Evolutionary conservation across 2,888 invertebrate species (phyloP).

Genomic region (Cenopis cana): DNA sequence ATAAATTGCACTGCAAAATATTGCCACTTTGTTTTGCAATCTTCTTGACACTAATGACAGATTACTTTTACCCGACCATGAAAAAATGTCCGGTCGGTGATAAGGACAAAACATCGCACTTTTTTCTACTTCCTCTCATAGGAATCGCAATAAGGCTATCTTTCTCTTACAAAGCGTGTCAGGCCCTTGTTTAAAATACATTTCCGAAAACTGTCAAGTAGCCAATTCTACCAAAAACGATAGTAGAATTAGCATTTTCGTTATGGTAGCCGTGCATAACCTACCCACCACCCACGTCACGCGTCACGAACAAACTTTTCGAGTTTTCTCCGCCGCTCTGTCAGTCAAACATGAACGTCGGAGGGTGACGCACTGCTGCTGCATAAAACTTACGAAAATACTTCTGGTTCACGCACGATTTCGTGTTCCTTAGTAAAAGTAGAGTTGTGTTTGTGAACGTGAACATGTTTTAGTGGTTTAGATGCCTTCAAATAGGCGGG

Average conservation of each 20-base stretch:
- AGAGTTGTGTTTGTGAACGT: conserved; percentile 50
- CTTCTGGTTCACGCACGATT: conserved; percentile 61
- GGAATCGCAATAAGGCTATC: too few relatives aligned
- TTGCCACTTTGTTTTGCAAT: too few relatives aligned
- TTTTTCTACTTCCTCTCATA: too few relatives aligned
- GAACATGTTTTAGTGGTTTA: conserved; percentile 59
- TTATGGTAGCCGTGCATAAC: background rate
- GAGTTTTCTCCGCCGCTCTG: background rate
- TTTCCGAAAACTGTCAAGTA: too few relatives aligned
- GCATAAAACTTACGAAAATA: conserved; percentile 63
- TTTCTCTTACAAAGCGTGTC: too few relatives aligned
- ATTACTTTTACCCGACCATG: too few relatives aligned
- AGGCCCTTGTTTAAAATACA: too few relatives aligned
- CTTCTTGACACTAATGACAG: too few relatives aligned
- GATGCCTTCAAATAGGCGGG: conserved; percentile 55
- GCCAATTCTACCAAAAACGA: background rate
- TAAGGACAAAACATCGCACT: too few relatives aligned
- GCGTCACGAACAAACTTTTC: conserved; percentile 33
- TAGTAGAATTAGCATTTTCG: conserved; percentile 15
- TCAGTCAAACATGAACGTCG: conserved; percentile 51
- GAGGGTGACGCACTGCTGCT: conserved; percentile 60
- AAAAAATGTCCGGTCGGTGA: too few relatives aligned
- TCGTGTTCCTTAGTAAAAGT: conserved; percentile 56
- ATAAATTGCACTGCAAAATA: too few relatives aligned
- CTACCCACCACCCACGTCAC: conserved; percentile 40